Conservation (phyloP, 2,797 vertebrate genomes). For the Hemitrygon akajei region DNA sequence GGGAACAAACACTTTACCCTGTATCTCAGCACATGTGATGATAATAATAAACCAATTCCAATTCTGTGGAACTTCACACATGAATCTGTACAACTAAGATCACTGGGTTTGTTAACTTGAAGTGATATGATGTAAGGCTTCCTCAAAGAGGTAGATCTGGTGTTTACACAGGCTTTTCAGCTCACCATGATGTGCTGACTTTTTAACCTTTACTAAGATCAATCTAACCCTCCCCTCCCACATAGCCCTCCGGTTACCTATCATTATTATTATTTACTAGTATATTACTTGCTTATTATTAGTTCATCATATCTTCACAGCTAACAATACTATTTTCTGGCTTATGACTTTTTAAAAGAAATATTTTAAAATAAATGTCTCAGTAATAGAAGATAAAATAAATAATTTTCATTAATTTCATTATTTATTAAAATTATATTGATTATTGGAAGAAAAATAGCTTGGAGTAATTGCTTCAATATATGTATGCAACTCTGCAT, state of each 20-base stretch:
- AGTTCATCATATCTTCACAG: not conserved
- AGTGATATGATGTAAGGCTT: not conserved
- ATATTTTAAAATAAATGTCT: not conserved
- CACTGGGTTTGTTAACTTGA: not conserved
- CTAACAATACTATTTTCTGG: constrained; percentile 1
- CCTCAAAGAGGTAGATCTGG: not conserved
- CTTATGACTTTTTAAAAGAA: not conserved
- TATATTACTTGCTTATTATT: too few species aligned
- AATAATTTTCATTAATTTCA: not conserved
- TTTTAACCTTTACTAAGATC: too few species aligned
- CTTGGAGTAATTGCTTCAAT: not conserved
- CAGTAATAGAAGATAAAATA: too few species aligned
- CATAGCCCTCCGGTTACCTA: too few species aligned
- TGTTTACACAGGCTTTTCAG: not conserved
- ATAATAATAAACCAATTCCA: too few species aligned
- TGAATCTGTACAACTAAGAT: not conserved
- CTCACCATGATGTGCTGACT: too few species aligned
- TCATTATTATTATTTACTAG: too few species aligned
- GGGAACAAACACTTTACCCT: too few species aligned
- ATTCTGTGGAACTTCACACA: not conserved
- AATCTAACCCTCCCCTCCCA: too few species aligned
- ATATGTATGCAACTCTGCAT: not conserved
- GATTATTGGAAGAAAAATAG: not conserved
- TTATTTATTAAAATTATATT: not conserved
- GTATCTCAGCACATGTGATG: too few species aligned